These are phyloP conservation scores for Ostrea denselamellosa DNA, from an alignment of 1,140 invertebrate genomes.

Conservation along the genomic window DNA sequence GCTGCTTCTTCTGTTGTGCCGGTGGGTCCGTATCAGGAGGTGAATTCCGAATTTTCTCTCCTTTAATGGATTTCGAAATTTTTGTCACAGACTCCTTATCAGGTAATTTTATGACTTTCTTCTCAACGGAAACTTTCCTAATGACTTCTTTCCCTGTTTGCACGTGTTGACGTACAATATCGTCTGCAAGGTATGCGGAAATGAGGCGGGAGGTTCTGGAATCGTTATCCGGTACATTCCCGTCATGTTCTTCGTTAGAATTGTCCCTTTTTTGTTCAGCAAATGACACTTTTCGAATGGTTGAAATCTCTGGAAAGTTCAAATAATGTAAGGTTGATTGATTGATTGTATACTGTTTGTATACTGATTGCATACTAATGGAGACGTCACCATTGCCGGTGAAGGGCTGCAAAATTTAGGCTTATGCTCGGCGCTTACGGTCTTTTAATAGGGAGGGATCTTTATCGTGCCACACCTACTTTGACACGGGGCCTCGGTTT, in stretches of 20 bases:
- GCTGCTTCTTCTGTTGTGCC: not conserved
- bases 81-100: not conserved
- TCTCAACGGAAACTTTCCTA: not conserved
- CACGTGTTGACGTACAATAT: not conserved
- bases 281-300: not conserved
- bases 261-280: not conserved
- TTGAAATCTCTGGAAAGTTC: not conserved
- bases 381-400: no score
- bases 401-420: no score
- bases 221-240: not conserved
- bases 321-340: no score
- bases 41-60: slow-evolving; percentile 5
- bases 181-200: not conserved
- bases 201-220: not conserved
- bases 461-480: no score
- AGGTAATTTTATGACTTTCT: not conserved
- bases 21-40: not conserved
- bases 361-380: no score
- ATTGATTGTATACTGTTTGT: no score
- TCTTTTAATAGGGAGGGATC: no score
- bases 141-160: not conserved
- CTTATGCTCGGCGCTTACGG: no score
- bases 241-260: not conserved
- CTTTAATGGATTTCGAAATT: not conserved
- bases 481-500: no score